These are phyloP conservation scores for Eleginops maclovinus DNA, from an alignment of 2,113 vertebrate genomes.

Conservation along the genomic window DNA sequence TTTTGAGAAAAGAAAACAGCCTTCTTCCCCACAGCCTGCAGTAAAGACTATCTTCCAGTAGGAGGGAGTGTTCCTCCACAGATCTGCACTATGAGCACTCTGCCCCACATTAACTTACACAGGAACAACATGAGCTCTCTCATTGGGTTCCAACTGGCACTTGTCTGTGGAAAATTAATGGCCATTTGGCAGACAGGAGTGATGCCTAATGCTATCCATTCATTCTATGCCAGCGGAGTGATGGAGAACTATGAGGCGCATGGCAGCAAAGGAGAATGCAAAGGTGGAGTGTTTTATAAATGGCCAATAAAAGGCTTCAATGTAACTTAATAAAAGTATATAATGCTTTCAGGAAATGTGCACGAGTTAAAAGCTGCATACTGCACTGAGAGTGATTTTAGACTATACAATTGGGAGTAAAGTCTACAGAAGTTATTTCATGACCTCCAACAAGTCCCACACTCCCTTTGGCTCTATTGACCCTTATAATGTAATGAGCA, in stretches of 20 bases:
- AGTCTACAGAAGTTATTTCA: slow-evolving; percentile 19
- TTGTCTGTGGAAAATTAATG: slow-evolving; percentile 50
- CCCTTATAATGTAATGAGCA: background rate
- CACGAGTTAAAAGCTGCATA: slow-evolving; percentile 5
- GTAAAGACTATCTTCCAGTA: slow-evolving; percentile 39
- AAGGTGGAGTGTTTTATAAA: slow-evolving; percentile 26
- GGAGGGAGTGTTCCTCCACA: slow-evolving; percentile 58
- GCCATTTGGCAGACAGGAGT: slow-evolving; percentile 35
- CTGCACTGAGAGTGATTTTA: slow-evolving; percentile 5
- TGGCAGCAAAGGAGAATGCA: background rate
- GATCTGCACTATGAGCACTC: background rate
- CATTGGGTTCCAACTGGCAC: slow-evolving; percentile 40
- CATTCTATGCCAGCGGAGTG: slow-evolving; percentile 23
- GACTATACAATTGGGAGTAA: background rate
- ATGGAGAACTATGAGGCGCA: slow-evolving; percentile 27
- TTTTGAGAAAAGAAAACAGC: too few relatives aligned
- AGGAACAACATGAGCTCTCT: slow-evolving; percentile 15
- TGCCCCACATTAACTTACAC: background rate
- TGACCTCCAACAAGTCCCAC: background rate
- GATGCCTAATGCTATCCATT: slow-evolving; percentile 41
- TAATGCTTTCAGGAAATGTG: slow-evolving; percentile 21
- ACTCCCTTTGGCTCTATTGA: background rate
- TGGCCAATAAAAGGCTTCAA: slow-evolving; percentile 29
- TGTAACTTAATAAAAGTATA: slow-evolving; percentile 43
- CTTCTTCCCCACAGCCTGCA: slow-evolving; percentile 16